A percentile compares a stretch with the other conserved stretches of the same genome.
These are phyloP conservation scores for Chrysomela aeneicollis DNA, from an alignment of 2,888 invertebrate genomes.

Conservation along the genomic window DNA sequence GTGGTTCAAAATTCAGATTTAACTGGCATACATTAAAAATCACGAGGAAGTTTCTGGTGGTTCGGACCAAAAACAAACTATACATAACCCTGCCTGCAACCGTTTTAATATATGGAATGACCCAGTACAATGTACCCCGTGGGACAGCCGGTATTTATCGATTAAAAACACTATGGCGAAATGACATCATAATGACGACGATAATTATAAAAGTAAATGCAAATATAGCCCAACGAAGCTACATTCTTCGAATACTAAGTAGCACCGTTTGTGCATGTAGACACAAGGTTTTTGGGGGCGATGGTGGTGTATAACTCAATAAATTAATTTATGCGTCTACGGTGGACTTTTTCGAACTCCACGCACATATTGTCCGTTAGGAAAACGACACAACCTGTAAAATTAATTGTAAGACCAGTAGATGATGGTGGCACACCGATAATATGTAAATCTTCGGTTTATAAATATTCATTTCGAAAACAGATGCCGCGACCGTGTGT, in stretches of 20 bases:
- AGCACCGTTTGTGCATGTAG: neutral
- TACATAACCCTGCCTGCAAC: too few species aligned
- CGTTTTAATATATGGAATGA: too few species aligned
- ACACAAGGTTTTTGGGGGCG: neutral
- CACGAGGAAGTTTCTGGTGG: too few species aligned
- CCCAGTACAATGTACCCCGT: too few species aligned
- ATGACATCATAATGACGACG: slow-evolving; percentile 2
- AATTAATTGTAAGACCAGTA: slow-evolving; percentile 48
- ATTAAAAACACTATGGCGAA: neutral
- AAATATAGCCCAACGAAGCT: slow-evolving; percentile 1
- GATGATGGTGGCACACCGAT: slow-evolving; percentile 52
- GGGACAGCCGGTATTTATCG: too few species aligned
- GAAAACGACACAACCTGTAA: slow-evolving; percentile 49
- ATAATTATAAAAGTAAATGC: slow-evolving; percentile 1
- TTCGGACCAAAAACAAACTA: too few species aligned
- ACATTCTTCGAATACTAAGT: neutral
- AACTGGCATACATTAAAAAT: too few species aligned
- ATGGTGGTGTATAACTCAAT: slow-evolving; percentile 5
- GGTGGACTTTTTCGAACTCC: slow-evolving; percentile 13
- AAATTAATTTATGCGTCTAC: slow-evolving; percentile 6
- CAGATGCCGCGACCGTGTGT: slow-evolving; percentile 55
- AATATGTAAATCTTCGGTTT: slow-evolving; percentile 56
- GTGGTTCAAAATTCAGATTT: too few species aligned
- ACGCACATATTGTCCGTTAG: slow-evolving; percentile 43
- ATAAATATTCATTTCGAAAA: slow-evolving; percentile 57